These are phyloP conservation scores for Neofelis nebulosa DNA, from an alignment of 2,113 vertebrate genomes.

Conservation along the genomic window DNA sequence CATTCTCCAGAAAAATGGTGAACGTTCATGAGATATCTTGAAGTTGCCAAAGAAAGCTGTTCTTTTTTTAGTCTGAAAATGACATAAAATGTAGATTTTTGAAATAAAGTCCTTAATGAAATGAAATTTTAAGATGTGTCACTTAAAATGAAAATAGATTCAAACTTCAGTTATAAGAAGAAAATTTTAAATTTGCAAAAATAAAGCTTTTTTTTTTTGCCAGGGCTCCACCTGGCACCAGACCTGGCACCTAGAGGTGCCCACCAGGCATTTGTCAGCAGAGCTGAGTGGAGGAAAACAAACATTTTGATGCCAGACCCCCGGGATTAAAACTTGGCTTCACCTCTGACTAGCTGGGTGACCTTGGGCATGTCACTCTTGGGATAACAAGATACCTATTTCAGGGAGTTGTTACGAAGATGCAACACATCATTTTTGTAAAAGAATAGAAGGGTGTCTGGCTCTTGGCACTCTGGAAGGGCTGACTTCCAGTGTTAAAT, in stretches of 20 bases:
- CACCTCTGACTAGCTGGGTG: neutral
- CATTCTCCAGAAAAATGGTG: neutral
- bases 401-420: neutral
- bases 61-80: neutral
- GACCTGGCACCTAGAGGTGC: neutral
- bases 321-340: neutral
- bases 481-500: neutral
- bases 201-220: neutral
- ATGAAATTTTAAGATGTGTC: constrained; percentile 5
- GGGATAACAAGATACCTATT: neutral
- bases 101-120: neutral
- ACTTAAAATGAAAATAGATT: neutral
- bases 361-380: neutral
- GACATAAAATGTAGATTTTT: neutral
- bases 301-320: neutral
- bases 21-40: neutral
- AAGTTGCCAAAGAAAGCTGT: neutral
- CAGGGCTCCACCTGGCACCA: neutral
- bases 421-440: neutral
- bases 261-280: neutral
- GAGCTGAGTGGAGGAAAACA: neutral
- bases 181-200: constrained; percentile 24
- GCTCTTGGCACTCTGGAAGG: neutral
- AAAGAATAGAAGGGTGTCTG: neutral
- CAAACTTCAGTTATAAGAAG: constrained; percentile 7